Percentiles rank a stretch among this genome's conserved stretches.
Evolutionary conservation across 2,888 invertebrate genomes (phyloP).

Genomic region (Metopia argyrocephala): DNA sequence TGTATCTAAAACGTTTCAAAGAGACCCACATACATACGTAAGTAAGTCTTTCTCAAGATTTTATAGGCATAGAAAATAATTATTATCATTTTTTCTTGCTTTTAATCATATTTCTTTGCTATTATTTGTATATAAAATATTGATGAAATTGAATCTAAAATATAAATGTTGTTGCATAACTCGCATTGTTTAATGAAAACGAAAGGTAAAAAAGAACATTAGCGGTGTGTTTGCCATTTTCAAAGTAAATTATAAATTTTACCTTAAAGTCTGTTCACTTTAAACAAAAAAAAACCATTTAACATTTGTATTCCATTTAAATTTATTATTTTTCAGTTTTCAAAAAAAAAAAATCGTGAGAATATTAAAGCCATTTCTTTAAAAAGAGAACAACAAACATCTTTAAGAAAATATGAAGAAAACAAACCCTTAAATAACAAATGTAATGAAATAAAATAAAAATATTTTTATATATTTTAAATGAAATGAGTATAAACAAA

Average conservation of each 20-base stretch:
- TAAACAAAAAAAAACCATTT: constrained; percentile 38
- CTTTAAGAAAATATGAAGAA: constrained; percentile 69
- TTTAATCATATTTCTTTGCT: no score
- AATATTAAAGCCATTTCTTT: constrained; percentile 60
- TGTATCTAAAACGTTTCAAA: no score
- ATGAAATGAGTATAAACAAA: constrained; percentile 21
- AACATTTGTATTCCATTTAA: constrained; percentile 56
- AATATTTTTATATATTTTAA: constrained; percentile 25
- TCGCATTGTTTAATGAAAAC: neutral
- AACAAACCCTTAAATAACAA: constrained; percentile 40
- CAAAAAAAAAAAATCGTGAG: constrained; percentile 39
- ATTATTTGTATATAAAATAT: no score
- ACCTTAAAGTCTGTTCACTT: constrained; percentile 44
- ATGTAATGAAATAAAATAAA: constrained; percentile 53
- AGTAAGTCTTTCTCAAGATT: no score
- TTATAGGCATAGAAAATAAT: no score
- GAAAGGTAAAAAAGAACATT: constrained; percentile 31
- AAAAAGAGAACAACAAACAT: constrained; percentile 70
- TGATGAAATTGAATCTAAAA: no score
- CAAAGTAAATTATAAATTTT: constrained; percentile 58
- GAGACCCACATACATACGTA: no score
- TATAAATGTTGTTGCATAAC: no score
- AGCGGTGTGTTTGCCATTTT: constrained; percentile 51
- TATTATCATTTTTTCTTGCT: no score
- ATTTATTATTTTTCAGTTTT: constrained; percentile 48